phyloP scores from a whole-genome alignment of 1,140 invertebrate genomes.

The Pectinophora gossypiella region DNA sequence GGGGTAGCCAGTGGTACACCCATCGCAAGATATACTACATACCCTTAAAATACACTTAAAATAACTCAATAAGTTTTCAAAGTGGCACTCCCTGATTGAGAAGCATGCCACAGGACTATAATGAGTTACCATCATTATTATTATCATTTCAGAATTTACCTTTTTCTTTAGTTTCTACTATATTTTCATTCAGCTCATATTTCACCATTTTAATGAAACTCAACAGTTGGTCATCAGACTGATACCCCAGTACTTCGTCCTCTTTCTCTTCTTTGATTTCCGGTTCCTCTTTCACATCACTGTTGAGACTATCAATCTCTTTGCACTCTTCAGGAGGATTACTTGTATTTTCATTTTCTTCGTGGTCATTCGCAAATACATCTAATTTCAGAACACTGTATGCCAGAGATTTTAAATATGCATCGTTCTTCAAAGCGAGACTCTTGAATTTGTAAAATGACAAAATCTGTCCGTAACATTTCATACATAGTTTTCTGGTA shows the following conservation, averaged over 20 bases:
- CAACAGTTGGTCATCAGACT: slow-evolving; percentile 47
- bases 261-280: slow-evolving; percentile 4
- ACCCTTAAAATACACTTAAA: not conserved
- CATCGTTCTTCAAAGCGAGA: not conserved
- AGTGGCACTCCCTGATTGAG: not conserved
- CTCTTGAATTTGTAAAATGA: not conserved
- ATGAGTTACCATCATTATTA: slow-evolving; percentile 4
- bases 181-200: slow-evolving; percentile 29
- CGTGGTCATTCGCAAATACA: not conserved
- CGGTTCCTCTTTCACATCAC: not conserved
- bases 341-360: not conserved
- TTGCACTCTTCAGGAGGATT: not conserved
- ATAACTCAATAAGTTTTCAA: not conserved
- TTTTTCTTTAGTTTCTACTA: slow-evolving; percentile 31
- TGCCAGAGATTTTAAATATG: not conserved
- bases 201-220: slow-evolving; percentile 54
- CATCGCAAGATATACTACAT: no score
- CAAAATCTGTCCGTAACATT: not conserved
- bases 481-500: not conserved
- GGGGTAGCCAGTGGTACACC: no score
- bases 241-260: slow-evolving; percentile 12
- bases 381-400: not conserved
- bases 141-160: slow-evolving; percentile 16
- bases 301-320: not conserved
- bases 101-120: not conserved